Evolutionary conservation across 2,888 invertebrate genomes (phyloP), one percentile per base, ranked within the genome.

Genomic region (Philaethria dido): DNA sequence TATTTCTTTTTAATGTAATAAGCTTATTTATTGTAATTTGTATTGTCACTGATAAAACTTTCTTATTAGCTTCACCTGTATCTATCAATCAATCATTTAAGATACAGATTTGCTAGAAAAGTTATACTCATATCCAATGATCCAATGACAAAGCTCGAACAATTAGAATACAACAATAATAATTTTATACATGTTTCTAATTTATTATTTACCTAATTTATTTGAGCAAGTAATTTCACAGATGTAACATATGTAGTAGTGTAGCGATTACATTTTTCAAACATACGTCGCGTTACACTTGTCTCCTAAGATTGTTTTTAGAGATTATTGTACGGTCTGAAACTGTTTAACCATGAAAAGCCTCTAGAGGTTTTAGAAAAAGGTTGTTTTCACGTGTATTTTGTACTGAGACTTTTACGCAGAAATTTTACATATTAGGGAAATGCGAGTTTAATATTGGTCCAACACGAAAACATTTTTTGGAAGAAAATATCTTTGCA

Each of bases 371-470:
- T 29, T 54, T 42, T 33, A 33, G 29, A 45, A 25, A 44, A 55
- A 55, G 39, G 18, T 29, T 11, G 54, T 11, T 29, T 25, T 44
- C 44, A 55, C 22, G 45, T 25, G 16, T 64, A 47, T 36, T 55
- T 62, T 54, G 20, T 45, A 20, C 59, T 60, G 60, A 25, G 54
- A 52, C n/a, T 42, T 62, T 52, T 39, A 50, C 60, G 60, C 42
- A 48, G 42, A 45, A 62, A 61, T 66, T 62, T 68, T 42, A 65
- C 64, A 59, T 61, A 20, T 50, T 45, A 64, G 44, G 36, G 62
- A 42, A 62, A 42, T 59, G 29, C 50, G 42, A 47, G 33, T 60
- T 48, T 60, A 61, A 66, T 64, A 64, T 63, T 60, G 60, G 63
- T 54, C 60, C 60, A 69, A 63, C 44, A 45, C 0, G 20, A 8